phyloP scores from a whole-genome alignment of 2,113 vertebrate species.

The Ahaetulla prasina region DNA sequence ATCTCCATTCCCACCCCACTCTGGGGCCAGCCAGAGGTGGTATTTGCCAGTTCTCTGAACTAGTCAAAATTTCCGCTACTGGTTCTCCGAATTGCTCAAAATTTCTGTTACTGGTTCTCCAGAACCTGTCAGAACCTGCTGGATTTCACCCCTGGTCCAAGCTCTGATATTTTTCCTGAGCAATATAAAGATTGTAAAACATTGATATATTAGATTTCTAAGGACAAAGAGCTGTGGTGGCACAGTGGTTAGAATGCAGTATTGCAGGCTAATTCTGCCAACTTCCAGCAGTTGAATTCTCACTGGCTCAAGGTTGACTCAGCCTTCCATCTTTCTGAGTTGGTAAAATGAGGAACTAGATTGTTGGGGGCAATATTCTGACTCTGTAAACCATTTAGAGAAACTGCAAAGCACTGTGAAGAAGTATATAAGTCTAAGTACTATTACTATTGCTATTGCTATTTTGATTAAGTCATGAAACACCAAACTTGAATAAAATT shows the following conservation, averaged over 20 bases:
- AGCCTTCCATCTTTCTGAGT: background rate
- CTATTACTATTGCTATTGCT: background rate
- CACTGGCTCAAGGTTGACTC: background rate
- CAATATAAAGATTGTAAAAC: background rate
- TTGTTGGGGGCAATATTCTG: background rate
- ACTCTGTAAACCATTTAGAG: background rate
- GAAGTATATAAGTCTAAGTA: background rate
- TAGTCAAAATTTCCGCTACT: too few species aligned
- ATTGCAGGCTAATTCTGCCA: background rate
- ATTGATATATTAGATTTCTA: background rate
- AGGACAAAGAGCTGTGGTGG: background rate
- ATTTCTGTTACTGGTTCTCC: too few species aligned
- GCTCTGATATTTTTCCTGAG: background rate
- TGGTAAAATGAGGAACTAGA: background rate
- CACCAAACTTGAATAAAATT: background rate
- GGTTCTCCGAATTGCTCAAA: too few species aligned
- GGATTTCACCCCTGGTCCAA: too few species aligned
- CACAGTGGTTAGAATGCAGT: background rate
- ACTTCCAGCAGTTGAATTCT: background rate
- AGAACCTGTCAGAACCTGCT: too few species aligned
- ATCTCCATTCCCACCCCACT: too few species aligned
- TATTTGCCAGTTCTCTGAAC: too few species aligned
- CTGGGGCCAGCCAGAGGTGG: too few species aligned
- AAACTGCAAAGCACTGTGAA: background rate
- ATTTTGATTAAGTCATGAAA: background rate